phyloP scores from a whole-genome alignment of 2,113 vertebrate genomes.

The Andinoacara biseriatus region DNA sequence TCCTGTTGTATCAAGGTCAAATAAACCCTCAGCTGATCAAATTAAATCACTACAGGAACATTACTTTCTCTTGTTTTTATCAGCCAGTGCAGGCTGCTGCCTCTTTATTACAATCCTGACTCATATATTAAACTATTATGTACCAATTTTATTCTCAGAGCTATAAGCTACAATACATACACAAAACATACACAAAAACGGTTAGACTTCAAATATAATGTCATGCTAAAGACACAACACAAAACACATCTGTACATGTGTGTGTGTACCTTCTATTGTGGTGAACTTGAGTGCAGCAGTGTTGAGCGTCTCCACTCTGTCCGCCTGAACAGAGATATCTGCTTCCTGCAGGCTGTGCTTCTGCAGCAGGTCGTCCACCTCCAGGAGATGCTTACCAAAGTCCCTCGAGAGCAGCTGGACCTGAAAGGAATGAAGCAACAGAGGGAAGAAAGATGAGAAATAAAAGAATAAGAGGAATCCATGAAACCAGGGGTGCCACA shows the following conservation, averaged over 20 bases:
- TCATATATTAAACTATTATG: too few species aligned
- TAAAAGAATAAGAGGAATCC: not conserved
- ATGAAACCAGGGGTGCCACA: not conserved
- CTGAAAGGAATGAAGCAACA: constrained; percentile 56
- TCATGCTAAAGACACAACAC: not conserved
- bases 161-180: too few species aligned
- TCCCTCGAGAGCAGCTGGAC: constrained; percentile 89
- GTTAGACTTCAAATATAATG: too few species aligned
- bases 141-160: too few species aligned
- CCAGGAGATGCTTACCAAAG: constrained; percentile 91
- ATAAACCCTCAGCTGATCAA: not conserved
- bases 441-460: not conserved
- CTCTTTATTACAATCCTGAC: too few species aligned
- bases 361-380: constrained; percentile 94
- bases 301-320: constrained; percentile 90
- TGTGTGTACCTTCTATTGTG: constrained; percentile 83
- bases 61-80: too few species aligned
- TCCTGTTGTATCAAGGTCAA: not conserved
- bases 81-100: too few species aligned
- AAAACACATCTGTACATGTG: not conserved
- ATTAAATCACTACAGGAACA: not conserved
- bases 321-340: constrained; percentile 88
- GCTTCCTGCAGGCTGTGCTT: constrained; percentile 92
- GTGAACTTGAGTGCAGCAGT: constrained; percentile 88
- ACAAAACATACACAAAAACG: too few species aligned